Conservation (phyloP, 2,797 vertebrate genomes). For the Cyclura pinguis region DNA sequence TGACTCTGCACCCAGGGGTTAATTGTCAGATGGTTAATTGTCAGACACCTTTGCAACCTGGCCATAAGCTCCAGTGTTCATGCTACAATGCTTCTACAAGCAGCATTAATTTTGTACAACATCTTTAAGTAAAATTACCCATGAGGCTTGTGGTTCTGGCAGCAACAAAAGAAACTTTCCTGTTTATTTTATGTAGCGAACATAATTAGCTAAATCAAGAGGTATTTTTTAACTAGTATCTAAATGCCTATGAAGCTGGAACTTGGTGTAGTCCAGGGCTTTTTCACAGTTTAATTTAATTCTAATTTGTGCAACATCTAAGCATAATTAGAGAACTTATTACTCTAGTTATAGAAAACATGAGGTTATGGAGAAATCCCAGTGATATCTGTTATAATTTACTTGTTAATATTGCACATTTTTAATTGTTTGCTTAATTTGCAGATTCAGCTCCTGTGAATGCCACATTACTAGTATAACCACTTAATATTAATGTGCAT, state of each 20-base stretch:
- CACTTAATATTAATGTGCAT: slow-evolving; percentile 40
- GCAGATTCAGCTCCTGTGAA: slow-evolving; percentile 49
- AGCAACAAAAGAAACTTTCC: slow-evolving; percentile 23
- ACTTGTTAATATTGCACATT: slow-evolving; percentile 38
- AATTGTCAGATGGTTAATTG: not conserved
- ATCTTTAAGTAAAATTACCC: slow-evolving; percentile 33
- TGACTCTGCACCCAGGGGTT: not conserved
- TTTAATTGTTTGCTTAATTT: slow-evolving; percentile 63
- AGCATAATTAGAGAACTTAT: slow-evolving; percentile 50
- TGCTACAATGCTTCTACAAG: slow-evolving; percentile 18
- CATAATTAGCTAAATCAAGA: slow-evolving; percentile 56
- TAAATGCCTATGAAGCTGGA: slow-evolving; percentile 47
- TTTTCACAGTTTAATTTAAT: slow-evolving; percentile 39
- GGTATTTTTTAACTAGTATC: slow-evolving; percentile 41
- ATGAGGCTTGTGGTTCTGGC: slow-evolving; percentile 42
- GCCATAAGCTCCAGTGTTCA: slow-evolving; percentile 12
- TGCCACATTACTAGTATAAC: slow-evolving; percentile 49
- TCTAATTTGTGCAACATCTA: slow-evolving; percentile 46
- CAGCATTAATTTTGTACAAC: slow-evolving; percentile 1
- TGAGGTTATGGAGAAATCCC: slow-evolving; percentile 37
- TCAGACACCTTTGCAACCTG: not conserved
- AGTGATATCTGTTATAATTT: slow-evolving; percentile 40
- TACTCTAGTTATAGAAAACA: slow-evolving; percentile 38
- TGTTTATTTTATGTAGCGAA: slow-evolving; percentile 56
- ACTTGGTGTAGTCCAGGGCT: slow-evolving; percentile 27